These are phyloP conservation scores for Nestor notabilis DNA, from an alignment of 2,113 vertebrate genomes.

Conservation along the genomic window DNA sequence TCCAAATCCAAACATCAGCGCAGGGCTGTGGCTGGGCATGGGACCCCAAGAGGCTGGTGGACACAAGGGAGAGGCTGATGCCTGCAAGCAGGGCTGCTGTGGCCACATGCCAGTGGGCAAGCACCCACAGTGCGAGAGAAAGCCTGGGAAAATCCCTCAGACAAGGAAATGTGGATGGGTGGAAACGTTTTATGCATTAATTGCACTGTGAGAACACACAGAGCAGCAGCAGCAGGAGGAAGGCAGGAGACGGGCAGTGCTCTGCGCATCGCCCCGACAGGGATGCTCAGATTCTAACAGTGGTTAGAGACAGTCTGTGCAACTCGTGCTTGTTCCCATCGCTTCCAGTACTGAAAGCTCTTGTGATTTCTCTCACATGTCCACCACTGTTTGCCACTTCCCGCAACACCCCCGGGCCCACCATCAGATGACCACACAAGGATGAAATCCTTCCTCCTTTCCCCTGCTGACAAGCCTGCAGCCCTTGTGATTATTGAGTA, in stretches of 20 bases:
- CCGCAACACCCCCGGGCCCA: background rate
- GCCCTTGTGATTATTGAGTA: background rate
- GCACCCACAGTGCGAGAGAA: accelerated
- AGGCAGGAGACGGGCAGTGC: background rate
- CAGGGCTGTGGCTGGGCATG: accelerated
- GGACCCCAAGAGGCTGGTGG: background rate
- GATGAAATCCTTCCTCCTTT: background rate
- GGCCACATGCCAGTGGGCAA: background rate
- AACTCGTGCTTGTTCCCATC: background rate
- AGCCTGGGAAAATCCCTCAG: background rate
- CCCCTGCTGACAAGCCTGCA: accelerated
- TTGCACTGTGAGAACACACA: background rate
- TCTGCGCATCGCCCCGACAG: accelerated
- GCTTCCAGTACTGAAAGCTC: background rate
- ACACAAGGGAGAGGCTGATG: background rate
- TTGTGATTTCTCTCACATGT: background rate
- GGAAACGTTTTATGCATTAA: background rate
- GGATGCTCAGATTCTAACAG: background rate
- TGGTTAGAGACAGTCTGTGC: background rate
- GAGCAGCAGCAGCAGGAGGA: background rate
- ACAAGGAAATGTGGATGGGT: background rate
- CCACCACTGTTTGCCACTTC: background rate
- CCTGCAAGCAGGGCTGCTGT: background rate
- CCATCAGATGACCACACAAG: background rate
- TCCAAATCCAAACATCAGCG: accelerated